A percentile compares a stretch with the other conserved stretches of the same genome.
Conservation (phyloP, 1,140 invertebrate species). For the Arctopsyche grandis region DNA sequence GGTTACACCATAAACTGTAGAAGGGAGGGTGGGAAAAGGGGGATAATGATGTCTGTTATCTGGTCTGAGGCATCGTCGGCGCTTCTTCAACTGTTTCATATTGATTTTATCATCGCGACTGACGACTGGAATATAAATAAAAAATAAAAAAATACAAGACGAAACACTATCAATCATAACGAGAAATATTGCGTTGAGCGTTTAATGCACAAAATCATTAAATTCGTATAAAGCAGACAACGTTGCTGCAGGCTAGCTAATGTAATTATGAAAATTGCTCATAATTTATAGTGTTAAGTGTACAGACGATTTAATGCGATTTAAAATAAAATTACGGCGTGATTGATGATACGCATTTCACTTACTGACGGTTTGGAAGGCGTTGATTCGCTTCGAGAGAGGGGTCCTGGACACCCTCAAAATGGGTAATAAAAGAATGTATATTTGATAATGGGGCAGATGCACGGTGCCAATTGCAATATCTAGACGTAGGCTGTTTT, state of each 20-base stretch:
- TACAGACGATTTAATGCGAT: conserved; percentile 13
- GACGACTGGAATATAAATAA: too few species aligned
- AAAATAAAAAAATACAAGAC: background rate
- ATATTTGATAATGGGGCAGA: conserved; percentile 19
- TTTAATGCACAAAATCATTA: conserved; percentile 29
- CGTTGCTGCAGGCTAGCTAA: background rate
- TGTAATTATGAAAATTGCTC: conserved; percentile 22
- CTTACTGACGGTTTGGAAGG: conserved; percentile 34
- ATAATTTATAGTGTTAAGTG: conserved; percentile 29
- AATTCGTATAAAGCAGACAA: conserved; percentile 20
- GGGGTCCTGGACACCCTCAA: conserved; percentile 46
- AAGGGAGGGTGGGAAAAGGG: conserved; percentile 4
- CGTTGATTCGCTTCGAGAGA: conserved; percentile 5
- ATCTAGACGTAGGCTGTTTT: background rate
- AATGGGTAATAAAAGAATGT: conserved; percentile 52
- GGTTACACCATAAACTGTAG: background rate
- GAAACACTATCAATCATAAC: background rate
- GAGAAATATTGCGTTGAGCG: background rate
- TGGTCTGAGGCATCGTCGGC: background rate
- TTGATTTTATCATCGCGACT: background rate
- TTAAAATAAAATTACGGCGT: conserved; percentile 20
- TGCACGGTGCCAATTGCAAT: conserved; percentile 43
- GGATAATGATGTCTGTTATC: conserved; percentile 32
- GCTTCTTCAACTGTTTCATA: background rate
- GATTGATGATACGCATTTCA: conserved; percentile 19